Percentiles rank a stretch among this genome's conserved stretches.
Evolutionary conservation across 2,888 invertebrate species (phyloP).

Genomic region (Andrena bicolor): DNA sequence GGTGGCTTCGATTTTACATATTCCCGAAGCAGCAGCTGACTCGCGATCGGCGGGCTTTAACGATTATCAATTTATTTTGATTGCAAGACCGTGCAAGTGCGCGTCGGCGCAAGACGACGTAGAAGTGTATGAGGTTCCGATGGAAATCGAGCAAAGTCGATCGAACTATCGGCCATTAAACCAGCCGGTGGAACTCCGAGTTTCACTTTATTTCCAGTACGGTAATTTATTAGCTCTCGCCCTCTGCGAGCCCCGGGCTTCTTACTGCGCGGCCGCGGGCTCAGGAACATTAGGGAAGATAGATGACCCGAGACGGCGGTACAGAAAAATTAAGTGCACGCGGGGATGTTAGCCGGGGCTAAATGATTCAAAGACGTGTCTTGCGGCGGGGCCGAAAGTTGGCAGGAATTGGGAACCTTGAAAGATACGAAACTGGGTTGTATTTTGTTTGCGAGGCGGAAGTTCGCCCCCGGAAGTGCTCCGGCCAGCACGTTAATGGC

Average conservation of each 20-base stretch:
- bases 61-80: slow-evolving; percentile 21
- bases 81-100: not conserved
- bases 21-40: no score
- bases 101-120: no score
- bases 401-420: slow-evolving; percentile 48
- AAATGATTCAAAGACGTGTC: slow-evolving; percentile 15
- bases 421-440: slow-evolving; percentile 47
- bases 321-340: slow-evolving; percentile 36
- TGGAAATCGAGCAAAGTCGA: slow-evolving; percentile 35
- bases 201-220: slow-evolving; percentile 28
- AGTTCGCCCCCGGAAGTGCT: slow-evolving; percentile 30
- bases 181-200: slow-evolving; percentile 12
- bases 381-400: slow-evolving; percentile 30
- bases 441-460: slow-evolving; percentile 38
- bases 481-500: slow-evolving; percentile 8
- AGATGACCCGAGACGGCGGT: slow-evolving; percentile 26
- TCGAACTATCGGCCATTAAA: slow-evolving; percentile 23
- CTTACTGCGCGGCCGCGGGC: slow-evolving; percentile 12
- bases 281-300: slow-evolving; percentile 32
- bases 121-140: not conserved
- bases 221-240: slow-evolving; percentile 39
- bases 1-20: no score
- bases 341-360: not conserved
- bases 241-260: not conserved
- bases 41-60: not conserved